Conservation (phyloP, 2,888 invertebrate genomes). For the Coleophora flavipennella region DNA sequence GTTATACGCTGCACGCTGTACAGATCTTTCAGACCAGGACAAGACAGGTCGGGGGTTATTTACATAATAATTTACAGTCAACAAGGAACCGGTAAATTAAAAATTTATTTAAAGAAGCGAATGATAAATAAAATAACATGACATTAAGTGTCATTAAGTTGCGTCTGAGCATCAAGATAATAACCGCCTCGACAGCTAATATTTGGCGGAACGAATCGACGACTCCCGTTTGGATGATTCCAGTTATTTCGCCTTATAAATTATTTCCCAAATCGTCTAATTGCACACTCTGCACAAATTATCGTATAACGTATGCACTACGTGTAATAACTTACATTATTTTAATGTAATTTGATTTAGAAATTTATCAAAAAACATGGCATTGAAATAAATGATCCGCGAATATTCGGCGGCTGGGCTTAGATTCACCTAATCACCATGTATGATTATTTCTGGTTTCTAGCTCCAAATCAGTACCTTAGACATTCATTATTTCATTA, state of each 20-base stretch:
- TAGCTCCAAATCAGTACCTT: too few relatives aligned
- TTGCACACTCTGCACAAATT: too few relatives aligned
- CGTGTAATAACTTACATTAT: too few relatives aligned
- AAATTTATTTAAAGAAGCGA: neutral
- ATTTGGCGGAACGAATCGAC: slow-evolving; percentile 1
- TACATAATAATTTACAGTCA: slow-evolving; percentile 19
- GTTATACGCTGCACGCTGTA: too few relatives aligned
- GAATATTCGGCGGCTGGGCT: too few relatives aligned
- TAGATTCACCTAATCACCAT: too few relatives aligned
- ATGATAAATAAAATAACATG: slow-evolving; percentile 1
- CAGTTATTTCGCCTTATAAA: slow-evolving; percentile 9
- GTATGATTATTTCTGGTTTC: too few relatives aligned
- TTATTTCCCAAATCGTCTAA: slow-evolving; percentile 1
- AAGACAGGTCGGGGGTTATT: too few relatives aligned
- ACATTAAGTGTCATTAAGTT: slow-evolving; percentile 1
- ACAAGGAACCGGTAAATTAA: slow-evolving; percentile 1
- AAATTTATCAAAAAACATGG: neutral
- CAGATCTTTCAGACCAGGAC: too few relatives aligned
- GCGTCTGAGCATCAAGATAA: slow-evolving; percentile 9
- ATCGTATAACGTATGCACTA: too few relatives aligned
- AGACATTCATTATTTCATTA: too few relatives aligned
- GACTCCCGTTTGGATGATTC: slow-evolving; percentile 7
- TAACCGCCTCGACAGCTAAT: slow-evolving; percentile 1
- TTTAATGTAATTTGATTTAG: slow-evolving; percentile 2
- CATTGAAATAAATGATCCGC: too few relatives aligned